A percentile compares a stretch with the other conserved stretches of the same genome.
These are phyloP conservation scores for Ormyrus rosae DNA, from an alignment of 2,888 invertebrate genomes.

Conservation along the genomic window DNA sequence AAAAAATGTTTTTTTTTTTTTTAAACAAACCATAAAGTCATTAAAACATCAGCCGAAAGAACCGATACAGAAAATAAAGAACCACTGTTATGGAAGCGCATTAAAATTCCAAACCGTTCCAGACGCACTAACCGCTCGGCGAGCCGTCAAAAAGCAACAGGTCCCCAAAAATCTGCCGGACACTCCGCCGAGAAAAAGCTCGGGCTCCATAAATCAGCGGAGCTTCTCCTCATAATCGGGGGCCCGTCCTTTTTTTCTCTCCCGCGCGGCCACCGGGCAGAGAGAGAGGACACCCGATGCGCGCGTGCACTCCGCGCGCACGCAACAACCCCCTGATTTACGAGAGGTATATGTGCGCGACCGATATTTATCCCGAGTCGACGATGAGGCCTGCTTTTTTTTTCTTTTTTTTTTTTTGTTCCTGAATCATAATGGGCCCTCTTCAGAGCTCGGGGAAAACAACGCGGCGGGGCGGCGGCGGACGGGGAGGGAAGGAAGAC, in stretches of 20 bases:
- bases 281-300: conserved; percentile 3
- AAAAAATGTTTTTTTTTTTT: too few relatives aligned
- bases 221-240: conserved; percentile 28
- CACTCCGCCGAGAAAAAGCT: not conserved
- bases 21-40: too few relatives aligned
- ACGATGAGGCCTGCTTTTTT: conserved; percentile 46
- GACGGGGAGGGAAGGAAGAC: not conserved
- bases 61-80: too few relatives aligned
- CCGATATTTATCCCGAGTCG: conserved; percentile 53
- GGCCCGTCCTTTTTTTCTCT: conserved; percentile 12
- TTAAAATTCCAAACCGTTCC: too few relatives aligned
- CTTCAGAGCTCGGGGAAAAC: conserved; percentile 27
- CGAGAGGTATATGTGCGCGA: conserved; percentile 29
- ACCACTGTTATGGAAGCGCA: too few relatives aligned
- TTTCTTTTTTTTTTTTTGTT: not conserved
- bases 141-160: too few relatives aligned
- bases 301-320: not conserved
- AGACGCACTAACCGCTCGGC: too few relatives aligned
- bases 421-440: conserved; percentile 36
- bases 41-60: too few relatives aligned
- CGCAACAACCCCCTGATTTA: conserved; percentile 47
- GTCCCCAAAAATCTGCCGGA: too few relatives aligned
- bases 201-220: conserved; percentile 13
- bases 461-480: not conserved
- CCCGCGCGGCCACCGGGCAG: not conserved